phyloP scores from a whole-genome alignment of 2,888 invertebrate species.

The Drosophila antonietae region DNA sequence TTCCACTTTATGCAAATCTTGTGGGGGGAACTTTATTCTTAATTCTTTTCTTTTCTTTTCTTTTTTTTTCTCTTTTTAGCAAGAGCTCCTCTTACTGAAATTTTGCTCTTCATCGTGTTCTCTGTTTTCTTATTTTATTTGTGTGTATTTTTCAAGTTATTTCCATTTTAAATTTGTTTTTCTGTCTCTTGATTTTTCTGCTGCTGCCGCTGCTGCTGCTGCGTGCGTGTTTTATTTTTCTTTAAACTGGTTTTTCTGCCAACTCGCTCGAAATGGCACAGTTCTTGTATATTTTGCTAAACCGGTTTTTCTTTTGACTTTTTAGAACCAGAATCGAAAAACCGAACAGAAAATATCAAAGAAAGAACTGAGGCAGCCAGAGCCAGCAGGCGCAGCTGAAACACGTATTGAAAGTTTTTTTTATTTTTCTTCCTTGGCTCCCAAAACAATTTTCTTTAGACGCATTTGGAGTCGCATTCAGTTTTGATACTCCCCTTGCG shows the following conservation, averaged over 20 bases:
- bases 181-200: conserved; percentile 59
- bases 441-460: conserved; percentile 12
- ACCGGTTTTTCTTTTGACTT: conserved; percentile 80
- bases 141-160: conserved; percentile 48
- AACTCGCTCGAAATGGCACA: conserved; percentile 74
- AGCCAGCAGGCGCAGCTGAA: conserved; percentile 2
- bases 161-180: conserved; percentile 79
- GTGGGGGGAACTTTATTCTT: conserved; percentile 61
- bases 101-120: conserved; percentile 2
- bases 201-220: conserved; percentile 53
- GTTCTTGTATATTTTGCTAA: conserved; percentile 73
- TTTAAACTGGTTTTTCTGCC: conserved; percentile 79
- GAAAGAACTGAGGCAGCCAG: conserved; percentile 2
- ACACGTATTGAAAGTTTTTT: conserved; percentile 6
- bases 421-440: background rate
- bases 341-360: conserved; percentile 13
- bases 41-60: conserved; percentile 7
- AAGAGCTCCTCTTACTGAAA: conserved; percentile 37
- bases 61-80: conserved; percentile 34
- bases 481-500: conserved; percentile 1
- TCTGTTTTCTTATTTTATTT: conserved; percentile 21
- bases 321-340: conserved; percentile 51
- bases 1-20: conserved; percentile 80
- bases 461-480: background rate
- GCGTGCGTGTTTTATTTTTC: conserved; percentile 61